phyloP scores from a whole-genome alignment of 2,888 invertebrate species.

The Amphimallon solstitiale region DNA sequence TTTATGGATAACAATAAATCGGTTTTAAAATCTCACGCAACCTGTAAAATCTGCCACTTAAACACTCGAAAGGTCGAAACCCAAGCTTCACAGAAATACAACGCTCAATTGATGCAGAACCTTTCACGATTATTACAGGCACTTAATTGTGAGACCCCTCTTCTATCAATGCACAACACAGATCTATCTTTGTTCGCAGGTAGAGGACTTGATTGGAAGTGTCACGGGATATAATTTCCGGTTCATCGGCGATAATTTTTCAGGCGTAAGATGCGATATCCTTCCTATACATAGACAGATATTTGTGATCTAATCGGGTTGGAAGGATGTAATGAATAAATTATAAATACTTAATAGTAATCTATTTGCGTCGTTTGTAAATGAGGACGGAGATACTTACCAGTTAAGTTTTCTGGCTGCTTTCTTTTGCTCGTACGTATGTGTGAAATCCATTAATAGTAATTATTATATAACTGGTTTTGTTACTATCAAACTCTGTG shows the following conservation, averaged over 20 bases:
- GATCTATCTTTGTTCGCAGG: conserved; percentile 48
- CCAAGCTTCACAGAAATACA: conserved; percentile 22
- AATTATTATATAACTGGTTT: too few species aligned
- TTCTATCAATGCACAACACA: conserved; percentile 42
- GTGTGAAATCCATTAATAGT: background rate
- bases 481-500: too few species aligned
- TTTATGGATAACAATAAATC: background rate
- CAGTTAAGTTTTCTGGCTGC: background rate
- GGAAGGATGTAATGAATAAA: conserved; percentile 54
- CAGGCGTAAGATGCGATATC: conserved; percentile 54
- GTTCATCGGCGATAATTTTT: conserved; percentile 49
- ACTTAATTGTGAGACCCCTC: conserved; percentile 43
- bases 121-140: conserved; percentile 42
- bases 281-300: conserved; percentile 46
- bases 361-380: conserved; percentile 25
- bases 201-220: conserved; percentile 55
- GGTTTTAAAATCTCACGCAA: conserved; percentile 5
- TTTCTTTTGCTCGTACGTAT: conserved; percentile 1
- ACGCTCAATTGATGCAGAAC: conserved; percentile 40
- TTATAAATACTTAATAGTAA: conserved; percentile 41
- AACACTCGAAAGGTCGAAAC: conserved; percentile 33
- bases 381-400: background rate
- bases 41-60: conserved; percentile 33
- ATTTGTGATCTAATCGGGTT: conserved; percentile 48
- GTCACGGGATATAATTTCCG: conserved; percentile 55